phyloP scores from a whole-genome alignment of 2,888 invertebrate genomes.

The Aphodius sticticus region DNA sequence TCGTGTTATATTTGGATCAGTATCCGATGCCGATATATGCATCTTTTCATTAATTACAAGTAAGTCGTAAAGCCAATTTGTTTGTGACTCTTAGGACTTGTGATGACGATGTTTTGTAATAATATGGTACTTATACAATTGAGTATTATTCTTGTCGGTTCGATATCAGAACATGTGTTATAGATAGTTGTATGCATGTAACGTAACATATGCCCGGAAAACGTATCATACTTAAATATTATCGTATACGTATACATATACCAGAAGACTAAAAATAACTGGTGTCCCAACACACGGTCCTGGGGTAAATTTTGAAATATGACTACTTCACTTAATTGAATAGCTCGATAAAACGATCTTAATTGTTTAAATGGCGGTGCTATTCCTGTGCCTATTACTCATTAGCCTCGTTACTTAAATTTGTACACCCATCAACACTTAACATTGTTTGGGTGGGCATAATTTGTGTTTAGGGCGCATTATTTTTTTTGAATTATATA shows the following conservation, averaged over 20 bases:
- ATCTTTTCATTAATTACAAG: background rate
- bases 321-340: conserved; percentile 4
- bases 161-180: background rate
- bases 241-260: background rate
- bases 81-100: background rate
- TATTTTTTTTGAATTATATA: no score
- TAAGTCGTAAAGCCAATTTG: background rate
- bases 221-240: background rate
- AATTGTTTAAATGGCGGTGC: background rate
- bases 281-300: background rate
- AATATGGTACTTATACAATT: background rate
- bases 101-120: no score
- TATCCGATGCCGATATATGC: background rate
- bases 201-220: background rate
- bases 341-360: conserved; percentile 4
- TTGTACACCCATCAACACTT: background rate
- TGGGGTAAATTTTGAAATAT: background rate
- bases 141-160: background rate
- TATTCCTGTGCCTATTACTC: background rate
- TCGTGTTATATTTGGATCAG: background rate
- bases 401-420: background rate
- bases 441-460: no score
- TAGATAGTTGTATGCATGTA: background rate
- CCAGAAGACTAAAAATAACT: background rate
- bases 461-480: no score